Evolutionary conservation across 2,797 vertebrate genomes (phyloP), one percentile per base, ranked within the genome.

Genomic region (Megaceryle alcyon): DNA sequence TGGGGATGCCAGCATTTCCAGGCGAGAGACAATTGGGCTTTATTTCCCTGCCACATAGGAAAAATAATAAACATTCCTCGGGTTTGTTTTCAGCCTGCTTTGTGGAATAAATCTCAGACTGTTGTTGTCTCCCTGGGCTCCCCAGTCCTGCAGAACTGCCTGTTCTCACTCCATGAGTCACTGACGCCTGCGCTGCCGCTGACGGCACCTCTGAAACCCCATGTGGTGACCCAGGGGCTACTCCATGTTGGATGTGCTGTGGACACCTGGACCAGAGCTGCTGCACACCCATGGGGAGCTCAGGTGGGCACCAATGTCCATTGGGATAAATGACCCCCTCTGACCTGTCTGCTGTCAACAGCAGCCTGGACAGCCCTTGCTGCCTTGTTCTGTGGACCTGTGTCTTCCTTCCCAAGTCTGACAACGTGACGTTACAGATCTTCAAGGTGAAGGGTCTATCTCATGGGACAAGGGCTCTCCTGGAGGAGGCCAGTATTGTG

Each of bases 71-170:
- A 96, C 94, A 94, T 96, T 96, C 94, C 89, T 94, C 0, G 82
- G 89, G 80, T 88, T 94, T 96, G 96, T 94, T 96, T 96, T 91
- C 90, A 90, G 92, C 85, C 91, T 79, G 96, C 92, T 94, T 82
- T 60, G 94, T n/a, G 87, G 90, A 96, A 97, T 94, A 90, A 97
- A 96, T 95, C 91, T 91, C 94, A 91, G 95, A 88, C 80, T 94
- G 95, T 94, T 96, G 81, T 84, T 95, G 94, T 94, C 91, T 97
- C 95, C 80, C 86, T 0, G 48, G 64, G 51, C 92, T 96, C 94
- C 69, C 75, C 0, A 1, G 77, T 72, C n/a, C 92, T 2, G 28
- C 51, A 80, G 96, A 96, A 88, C 94, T 84, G 87, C 88, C 77
- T 91, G 92, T 96, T 96, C 95, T 79, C 85, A 41, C 76, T 82